These are phyloP conservation scores for Elmis aenea DNA, from an alignment of 2,888 invertebrate genomes.

Conservation along the genomic window DNA sequence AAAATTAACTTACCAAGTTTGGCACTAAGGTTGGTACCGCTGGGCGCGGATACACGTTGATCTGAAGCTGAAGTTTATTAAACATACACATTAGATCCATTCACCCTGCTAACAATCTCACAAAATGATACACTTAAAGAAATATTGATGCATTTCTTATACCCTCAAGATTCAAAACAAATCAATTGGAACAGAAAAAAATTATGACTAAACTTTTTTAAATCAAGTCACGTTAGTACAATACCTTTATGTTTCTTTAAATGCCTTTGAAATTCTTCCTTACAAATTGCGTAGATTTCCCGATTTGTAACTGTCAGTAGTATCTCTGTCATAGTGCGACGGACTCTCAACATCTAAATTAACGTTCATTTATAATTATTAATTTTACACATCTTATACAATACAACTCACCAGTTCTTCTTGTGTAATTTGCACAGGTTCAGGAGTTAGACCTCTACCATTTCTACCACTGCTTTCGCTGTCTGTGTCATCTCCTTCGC, in stretches of 20 bases:
- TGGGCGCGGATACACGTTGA: conserved; percentile 44
- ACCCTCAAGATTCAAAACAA: not conserved
- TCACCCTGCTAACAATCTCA: conserved; percentile 43
- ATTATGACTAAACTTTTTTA: too few relatives aligned
- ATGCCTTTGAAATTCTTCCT: conserved; percentile 78
- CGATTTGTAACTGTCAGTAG: conserved; percentile 90
- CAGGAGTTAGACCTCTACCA: conserved; percentile 34
- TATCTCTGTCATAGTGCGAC: conserved; percentile 86
- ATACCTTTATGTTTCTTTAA: conserved; percentile 71
- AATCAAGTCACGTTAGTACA: conserved; percentile 36
- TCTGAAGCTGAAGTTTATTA: conserved; percentile 48
- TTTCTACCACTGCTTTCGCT: conserved; percentile 45
- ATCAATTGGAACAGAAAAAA: not conserved
- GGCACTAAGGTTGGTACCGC: conserved; percentile 76
- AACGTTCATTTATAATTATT: conserved; percentile 1
- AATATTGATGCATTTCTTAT: conserved; percentile 11
- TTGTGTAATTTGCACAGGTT: conserved; percentile 30
- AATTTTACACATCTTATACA: not conserved
- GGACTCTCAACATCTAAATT: conserved; percentile 78
- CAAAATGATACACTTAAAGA: conserved; percentile 18
- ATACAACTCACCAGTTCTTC: conserved; percentile 58
- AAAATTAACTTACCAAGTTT: conserved; percentile 82
- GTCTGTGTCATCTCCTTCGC: conserved; percentile 50
- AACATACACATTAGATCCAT: conserved; percentile 43
- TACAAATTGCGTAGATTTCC: conserved; percentile 79